Evolutionary conservation across 2,888 invertebrate genomes (phyloP).

Genomic region (Sclerodermus sp.): DNA sequence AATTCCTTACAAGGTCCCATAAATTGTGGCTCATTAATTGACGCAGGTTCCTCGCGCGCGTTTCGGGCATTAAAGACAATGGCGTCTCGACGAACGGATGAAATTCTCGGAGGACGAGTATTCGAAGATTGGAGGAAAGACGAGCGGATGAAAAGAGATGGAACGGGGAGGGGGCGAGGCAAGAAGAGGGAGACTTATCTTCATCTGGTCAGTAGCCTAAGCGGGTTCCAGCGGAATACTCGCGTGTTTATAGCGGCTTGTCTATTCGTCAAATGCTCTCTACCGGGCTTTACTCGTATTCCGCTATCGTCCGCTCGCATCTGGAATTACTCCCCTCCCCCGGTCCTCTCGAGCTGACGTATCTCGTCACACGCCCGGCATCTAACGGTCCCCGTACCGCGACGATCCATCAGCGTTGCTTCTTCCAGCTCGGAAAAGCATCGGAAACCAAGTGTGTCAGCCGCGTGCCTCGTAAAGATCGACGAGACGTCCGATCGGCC

Average conservation of each 20-base stretch:
- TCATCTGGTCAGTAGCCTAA: conserved; percentile 30
- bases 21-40: too few species aligned
- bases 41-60: too few species aligned
- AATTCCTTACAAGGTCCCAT: too few species aligned
- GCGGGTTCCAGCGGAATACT: conserved; percentile 13
- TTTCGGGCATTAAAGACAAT: too few species aligned
- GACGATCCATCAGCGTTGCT: not conserved
- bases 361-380: conserved; percentile 16
- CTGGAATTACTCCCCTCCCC: conserved; percentile 18
- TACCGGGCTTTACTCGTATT: conserved; percentile 28
- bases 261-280: conserved; percentile 37
- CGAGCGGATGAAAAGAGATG: too few species aligned
- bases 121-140: too few species aligned
- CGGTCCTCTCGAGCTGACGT: not conserved
- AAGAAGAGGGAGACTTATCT: conserved; percentile 24
- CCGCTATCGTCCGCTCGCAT: conserved; percentile 28
- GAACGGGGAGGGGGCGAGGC: not conserved
- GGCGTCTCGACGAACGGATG: too few species aligned
- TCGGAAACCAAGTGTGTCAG: too few species aligned
- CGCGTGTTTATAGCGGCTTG: conserved; percentile 31
- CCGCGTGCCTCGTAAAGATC: too few species aligned
- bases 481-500: too few species aligned
- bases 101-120: too few species aligned
- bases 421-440: too few species aligned
- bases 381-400: not conserved